Evolutionary conservation across 2,797 vertebrate species (phyloP), one percentile per base, ranked within the genome.

Genomic region (Rhinogobio ventralis): DNA sequence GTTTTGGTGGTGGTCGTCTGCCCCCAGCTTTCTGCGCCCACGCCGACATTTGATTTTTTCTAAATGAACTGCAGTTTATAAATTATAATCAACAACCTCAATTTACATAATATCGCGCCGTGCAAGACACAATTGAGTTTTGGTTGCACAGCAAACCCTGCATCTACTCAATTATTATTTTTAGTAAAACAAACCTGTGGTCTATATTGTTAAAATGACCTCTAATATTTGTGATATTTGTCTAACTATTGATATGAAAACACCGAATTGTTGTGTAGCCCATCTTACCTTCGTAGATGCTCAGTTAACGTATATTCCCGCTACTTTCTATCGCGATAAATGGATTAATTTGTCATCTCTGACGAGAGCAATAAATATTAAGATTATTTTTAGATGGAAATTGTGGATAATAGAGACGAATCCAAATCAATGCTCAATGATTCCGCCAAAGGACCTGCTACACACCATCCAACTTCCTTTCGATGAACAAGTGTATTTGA

Each of bases 31-130:
- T 87, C 78, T 94, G 94, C 57, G 88, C 84, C 94, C 94, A 95
- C 0, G 93, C 94, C 86, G 94, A 94, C 95, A 96, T 95, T 74
- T 87, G 86, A 11, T 11, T 4, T 25, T 14, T 67, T 73, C 64
- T 36, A 25, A 33, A 74, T 19, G 3, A 57, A 19, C 5, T 36
- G 4, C 42, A 60, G 19, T 17, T 33, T 8, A 42, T 39, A 17
- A 0, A 30, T n/a, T n/a, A 23, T 0, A 79, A 30, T 5, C 3
- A 45, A 77, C n/a, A 62, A 62, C 11, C 14, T 8, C 17, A 7
- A 64, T 30, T 64, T 64, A 2, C 28, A 64, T 64, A 7, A 28
- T 28, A 73, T 25, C 20, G 57, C 13, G 4, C 4, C 1, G 30
- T 45, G 30, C 71, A n/a, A 51, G 1, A 14, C 28, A 23, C 1